Base-by-base conservation (phyloP, 1,140 invertebrate species). In the Metaphire vulgaris region DNA sequence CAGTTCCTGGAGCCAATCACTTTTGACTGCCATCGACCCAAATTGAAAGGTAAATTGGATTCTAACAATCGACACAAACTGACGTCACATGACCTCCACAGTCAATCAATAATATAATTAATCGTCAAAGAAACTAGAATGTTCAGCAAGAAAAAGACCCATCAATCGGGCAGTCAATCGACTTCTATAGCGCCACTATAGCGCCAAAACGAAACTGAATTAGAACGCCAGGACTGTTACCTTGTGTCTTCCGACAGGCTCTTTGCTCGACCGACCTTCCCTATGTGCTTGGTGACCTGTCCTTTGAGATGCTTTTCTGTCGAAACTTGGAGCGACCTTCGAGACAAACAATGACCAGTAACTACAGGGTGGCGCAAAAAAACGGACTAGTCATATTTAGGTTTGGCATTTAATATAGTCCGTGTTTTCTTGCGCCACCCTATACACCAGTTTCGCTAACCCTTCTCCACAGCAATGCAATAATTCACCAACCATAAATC, bases 1-100 rank as follows among this genome's bases (percentile, higher is more conserved):
- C 16, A 78, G 74, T 26, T 78, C 77, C 29, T 41, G 65, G 16
- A 78, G 69, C 77, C 77, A 78, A 30, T 70, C 67, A 28, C 75
- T 73, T 32, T 75, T 74, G 26, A 71, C 12, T 12, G 64, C 67
- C 30, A 73, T 68, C 28, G 72, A 28, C 16, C 33, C 33, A 65
- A 78, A 66, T 28, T 78, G 72, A n/a, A 78, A 65, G 6, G 74
- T 70, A n/a, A 73, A 33, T 0, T 21, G 15, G 2, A 34, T 41
- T 34, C 72, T 34, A 56, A 56, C 41, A 56, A 56, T 6, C 6
- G 21, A 56, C 41, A 56, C 21, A 21, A 56, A 56, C 41, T n/a
- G n/a, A n/a, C n/a, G n/a, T n/a, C n/a, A n/a, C n/a, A n/a, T n/a
- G n/a, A n/a, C n/a, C n/a, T n/a, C n/a, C n/a, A n/a, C n/a, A n/a